Evolutionary conservation across 2,888 invertebrate species (phyloP).

Genomic region (Lottia scabra): DNA sequence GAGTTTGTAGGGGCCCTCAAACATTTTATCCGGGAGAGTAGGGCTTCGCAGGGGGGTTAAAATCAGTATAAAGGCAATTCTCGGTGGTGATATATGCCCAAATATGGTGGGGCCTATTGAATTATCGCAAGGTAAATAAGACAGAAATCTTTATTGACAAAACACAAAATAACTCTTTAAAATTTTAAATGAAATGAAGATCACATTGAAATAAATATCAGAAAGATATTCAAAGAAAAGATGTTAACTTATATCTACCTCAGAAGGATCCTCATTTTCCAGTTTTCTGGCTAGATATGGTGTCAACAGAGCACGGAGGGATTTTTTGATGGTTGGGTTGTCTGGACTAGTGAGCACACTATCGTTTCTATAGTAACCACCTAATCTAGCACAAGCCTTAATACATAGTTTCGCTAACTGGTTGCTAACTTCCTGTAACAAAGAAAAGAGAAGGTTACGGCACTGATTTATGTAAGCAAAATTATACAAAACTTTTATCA

Average conservation of each 20-base stretch:
- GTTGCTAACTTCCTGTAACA: slow-evolving; percentile 86
- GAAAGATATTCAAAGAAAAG: background rate
- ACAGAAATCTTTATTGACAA: too few relatives aligned
- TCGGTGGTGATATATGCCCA: too few relatives aligned
- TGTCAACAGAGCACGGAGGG: slow-evolving; percentile 81
- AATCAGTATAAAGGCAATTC: too few relatives aligned
- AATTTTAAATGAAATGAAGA: too few relatives aligned
- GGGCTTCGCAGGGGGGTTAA: too few relatives aligned
- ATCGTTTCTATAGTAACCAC: slow-evolving; percentile 71
- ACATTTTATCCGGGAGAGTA: too few relatives aligned
- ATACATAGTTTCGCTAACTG: slow-evolving; percentile 89
- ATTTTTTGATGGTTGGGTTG: slow-evolving; percentile 76
- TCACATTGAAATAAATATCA: too few relatives aligned
- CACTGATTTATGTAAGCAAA: background rate
- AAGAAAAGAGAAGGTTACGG: background rate
- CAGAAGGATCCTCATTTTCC: slow-evolving; percentile 79
- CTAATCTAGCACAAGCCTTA: slow-evolving; percentile 84
- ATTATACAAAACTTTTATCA: background rate
- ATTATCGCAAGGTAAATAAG: too few relatives aligned
- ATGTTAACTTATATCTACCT: slow-evolving; percentile 72
- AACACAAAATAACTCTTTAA: too few relatives aligned
- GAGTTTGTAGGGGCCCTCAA: too few relatives aligned
- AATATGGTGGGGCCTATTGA: too few relatives aligned
- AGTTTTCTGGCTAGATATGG: slow-evolving; percentile 87
- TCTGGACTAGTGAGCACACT: slow-evolving; percentile 73